Evolutionary conservation across 2,888 invertebrate species (phyloP).

Genomic region (Brenthis ino): DNA sequence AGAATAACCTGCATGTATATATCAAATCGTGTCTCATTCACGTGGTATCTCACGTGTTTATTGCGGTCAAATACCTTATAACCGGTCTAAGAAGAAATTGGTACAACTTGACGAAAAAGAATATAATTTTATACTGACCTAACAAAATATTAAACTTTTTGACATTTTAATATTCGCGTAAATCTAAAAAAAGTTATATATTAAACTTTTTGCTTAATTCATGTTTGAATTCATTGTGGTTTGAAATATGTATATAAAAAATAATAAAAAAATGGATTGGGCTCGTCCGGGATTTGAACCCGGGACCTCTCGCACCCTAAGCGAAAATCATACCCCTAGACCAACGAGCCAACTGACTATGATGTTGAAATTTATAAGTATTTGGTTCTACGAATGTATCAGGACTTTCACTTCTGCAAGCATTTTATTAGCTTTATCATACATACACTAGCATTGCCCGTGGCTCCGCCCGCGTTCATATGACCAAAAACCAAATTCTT

Average conservation of each 20-base stretch:
- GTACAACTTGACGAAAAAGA: background rate
- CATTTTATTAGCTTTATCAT: background rate
- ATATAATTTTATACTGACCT: background rate
- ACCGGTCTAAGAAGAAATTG: background rate
- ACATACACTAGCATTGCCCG: too few relatives aligned
- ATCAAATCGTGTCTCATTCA: background rate
- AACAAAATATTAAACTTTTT: too few relatives aligned
- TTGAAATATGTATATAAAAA: background rate
- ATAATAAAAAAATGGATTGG: slow-evolving; percentile 47
- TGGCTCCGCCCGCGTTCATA: too few relatives aligned
- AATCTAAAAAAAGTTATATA: too few relatives aligned
- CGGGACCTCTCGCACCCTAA: slow-evolving; percentile 82
- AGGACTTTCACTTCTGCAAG: background rate
- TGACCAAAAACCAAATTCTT: too few relatives aligned
- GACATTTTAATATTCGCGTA: too few relatives aligned
- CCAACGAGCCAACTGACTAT: slow-evolving; percentile 61
- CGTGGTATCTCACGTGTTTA: slow-evolving; percentile 8
- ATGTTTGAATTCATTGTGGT: too few relatives aligned
- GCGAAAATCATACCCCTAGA: slow-evolving; percentile 82
- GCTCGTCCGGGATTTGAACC: slow-evolving; percentile 83
- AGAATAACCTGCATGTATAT: background rate
- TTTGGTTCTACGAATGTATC: background rate
- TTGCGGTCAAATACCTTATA: slow-evolving; percentile 15
- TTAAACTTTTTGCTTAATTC: too few relatives aligned
- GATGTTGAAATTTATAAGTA: background rate